Evolutionary conservation across 2,797 vertebrate species (phyloP).

Genomic region (Hephaestus fuliginosus): DNA sequence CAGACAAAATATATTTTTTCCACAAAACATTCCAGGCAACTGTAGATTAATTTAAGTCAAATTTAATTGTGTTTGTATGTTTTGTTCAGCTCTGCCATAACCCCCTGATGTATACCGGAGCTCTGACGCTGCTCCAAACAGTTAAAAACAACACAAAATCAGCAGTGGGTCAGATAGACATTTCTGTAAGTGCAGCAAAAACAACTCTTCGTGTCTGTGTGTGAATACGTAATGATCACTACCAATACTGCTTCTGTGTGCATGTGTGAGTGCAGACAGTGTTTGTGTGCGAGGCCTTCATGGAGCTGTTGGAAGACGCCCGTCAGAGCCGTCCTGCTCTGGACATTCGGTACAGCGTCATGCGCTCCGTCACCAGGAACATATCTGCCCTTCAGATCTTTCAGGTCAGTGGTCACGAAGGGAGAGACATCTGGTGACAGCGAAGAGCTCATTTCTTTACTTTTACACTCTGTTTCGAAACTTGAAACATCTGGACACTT

Average conservation of each 20-base stretch:
- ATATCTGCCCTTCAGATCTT: slow-evolving; percentile 74
- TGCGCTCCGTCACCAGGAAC: slow-evolving; percentile 54
- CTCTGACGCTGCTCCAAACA: slow-evolving; percentile 70
- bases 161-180: slow-evolving; percentile 83
- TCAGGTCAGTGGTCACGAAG: slow-evolving; percentile 60
- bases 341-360: slow-evolving; percentile 65
- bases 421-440: background rate
- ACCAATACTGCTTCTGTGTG: background rate
- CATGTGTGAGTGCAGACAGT: slow-evolving; percentile 44
- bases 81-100: slow-evolving; percentile 81
- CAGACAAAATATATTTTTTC: too few species aligned
- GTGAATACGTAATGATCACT: background rate
- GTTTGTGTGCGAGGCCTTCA: slow-evolving; percentile 74
- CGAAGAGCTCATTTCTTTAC: background rate
- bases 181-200: slow-evolving; percentile 81
- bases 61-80: background rate
- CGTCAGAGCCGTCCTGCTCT: slow-evolving; percentile 66
- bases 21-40: too few species aligned
- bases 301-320: slow-evolving; percentile 69
- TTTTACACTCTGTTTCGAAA: background rate
- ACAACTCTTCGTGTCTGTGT: background rate
- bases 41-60: background rate
- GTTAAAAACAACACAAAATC: slow-evolving; percentile 81
- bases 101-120: slow-evolving; percentile 78
- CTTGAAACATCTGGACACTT: slow-evolving; percentile 8